These are phyloP conservation scores for Gallinago undulata DNA, from an alignment of 2,113 vertebrate species.

Conservation along the genomic window DNA sequence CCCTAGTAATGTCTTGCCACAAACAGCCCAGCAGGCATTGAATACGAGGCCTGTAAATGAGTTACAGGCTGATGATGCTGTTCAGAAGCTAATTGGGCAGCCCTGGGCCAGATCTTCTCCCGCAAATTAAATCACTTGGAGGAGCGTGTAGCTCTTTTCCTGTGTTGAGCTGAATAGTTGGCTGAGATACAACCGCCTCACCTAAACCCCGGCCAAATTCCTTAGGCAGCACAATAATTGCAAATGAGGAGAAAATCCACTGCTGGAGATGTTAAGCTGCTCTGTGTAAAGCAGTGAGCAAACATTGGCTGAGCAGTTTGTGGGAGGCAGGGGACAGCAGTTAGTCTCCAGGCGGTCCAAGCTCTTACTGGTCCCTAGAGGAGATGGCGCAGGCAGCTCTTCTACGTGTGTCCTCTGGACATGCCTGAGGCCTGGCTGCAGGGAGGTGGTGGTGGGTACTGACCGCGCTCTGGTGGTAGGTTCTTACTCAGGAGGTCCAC, in stretches of 20 bases:
- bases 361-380: neutral
- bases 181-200: neutral
- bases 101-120: neutral
- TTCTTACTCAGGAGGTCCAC: neutral
- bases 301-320: neutral
- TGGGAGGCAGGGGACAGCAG: neutral
- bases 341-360: neutral
- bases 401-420: neutral
- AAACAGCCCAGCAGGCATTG: neutral
- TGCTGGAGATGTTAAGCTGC: neutral
- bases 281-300: neutral
- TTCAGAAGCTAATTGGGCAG: constrained; percentile 14
- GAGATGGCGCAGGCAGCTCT: neutral
- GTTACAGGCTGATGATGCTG: neutral
- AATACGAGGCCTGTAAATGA: neutral
- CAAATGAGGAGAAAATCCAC: neutral
- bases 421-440: neutral
- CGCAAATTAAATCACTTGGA: neutral
- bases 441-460: neutral
- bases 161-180: neutral
- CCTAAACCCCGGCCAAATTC: neutral
- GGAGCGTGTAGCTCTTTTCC: neutral
- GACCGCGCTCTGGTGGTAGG: neutral
- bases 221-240: neutral
- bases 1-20: neutral